Evolutionary conservation across 2,113 vertebrate genomes (phyloP), one percentile per base, ranked within the genome.

Genomic region (Passer montanus): DNA sequence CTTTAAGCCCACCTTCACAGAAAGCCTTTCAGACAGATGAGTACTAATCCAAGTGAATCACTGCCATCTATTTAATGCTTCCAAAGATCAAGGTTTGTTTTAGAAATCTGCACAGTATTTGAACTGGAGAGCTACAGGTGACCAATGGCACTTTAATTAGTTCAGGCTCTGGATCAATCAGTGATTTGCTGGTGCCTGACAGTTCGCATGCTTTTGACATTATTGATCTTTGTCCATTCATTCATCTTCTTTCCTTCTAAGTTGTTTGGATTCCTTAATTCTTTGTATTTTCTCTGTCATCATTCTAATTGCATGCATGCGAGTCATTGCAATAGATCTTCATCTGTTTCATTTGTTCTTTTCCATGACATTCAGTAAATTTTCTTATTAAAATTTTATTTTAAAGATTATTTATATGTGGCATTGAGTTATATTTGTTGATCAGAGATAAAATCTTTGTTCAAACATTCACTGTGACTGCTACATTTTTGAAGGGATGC

Each of bases 71-170:
- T 67, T 91, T 90, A 94, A 95, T 96, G 80, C 79, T 94, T 95
- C 35, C 37, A 81, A 91, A 91, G 49, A 91, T 89, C 56, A 94
- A 95, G 44, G 35, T 63, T 63, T 87, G 10, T 72, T 95, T 88
- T 69, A 84, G 69, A 76, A 86, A 92, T 90, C 53, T 90, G 15
- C 22, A n/a, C n/a, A 35, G 18, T 89, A 93, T 90, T 94, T 93
- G 93, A 91, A 81, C 78, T 83, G 24, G 44, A 94, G 35, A 49
- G 17, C 41, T 92, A 19, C 72, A 56, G 72, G 69, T 96, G 93
- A 97, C 84, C 93, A 96, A 87, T 91, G 87, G 46, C 80, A 95
- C 66, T 62, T 58, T 95, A 97, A 97, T 97, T 96, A 95, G 91
- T 96, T 95, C 76, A 95, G 67, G 20, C 14, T 77, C 33, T 53